A percentile compares a stretch with the other conserved stretches of the same genome.
Evolutionary conservation across 2,888 invertebrate species (phyloP).

Genomic region (Teleogryllus oceanicus): DNA sequence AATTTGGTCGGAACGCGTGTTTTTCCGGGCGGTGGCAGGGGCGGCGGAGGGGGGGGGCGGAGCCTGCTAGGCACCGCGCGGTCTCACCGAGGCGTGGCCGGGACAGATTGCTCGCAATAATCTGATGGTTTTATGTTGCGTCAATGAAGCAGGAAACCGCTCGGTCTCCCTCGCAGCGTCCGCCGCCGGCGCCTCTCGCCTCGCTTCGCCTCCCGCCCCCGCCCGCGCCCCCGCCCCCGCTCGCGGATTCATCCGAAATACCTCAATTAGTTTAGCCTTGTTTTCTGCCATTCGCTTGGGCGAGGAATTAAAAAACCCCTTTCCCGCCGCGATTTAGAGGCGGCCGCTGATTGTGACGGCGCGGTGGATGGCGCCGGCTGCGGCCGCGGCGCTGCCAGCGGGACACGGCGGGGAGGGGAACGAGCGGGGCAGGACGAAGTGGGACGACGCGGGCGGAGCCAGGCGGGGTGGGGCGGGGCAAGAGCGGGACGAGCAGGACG

Average conservation of each 20-base stretch:
- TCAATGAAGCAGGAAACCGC: conserved; percentile 29
- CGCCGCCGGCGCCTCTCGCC: neutral
- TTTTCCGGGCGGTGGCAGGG: neutral
- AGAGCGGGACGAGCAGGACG: no score
- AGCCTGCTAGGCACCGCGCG: neutral
- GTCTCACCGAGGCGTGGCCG: neutral
- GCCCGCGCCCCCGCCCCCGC: neutral
- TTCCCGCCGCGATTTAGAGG: neutral
- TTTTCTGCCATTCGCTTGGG: conserved; percentile 18
- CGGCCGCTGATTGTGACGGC: neutral
- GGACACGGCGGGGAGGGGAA: neutral
- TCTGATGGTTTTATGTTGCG: conserved; percentile 28
- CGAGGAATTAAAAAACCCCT: conserved; percentile 9
- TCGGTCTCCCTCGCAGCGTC: neutral
- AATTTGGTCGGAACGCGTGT: neutral
- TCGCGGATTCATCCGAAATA: conserved; percentile 18
- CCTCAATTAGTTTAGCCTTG: conserved; percentile 18
- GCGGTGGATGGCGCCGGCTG: no score
- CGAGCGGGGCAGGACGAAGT: no score
- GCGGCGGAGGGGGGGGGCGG: neutral
- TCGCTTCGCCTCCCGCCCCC: neutral
- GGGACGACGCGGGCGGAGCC: no score
- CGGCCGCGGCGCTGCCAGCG: neutral
- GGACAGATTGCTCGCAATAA: conserved; percentile 19
- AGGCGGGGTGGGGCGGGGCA: no score